These are phyloP conservation scores for Gari tellinella DNA, from an alignment of 2,888 invertebrate species.

Conservation along the genomic window DNA sequence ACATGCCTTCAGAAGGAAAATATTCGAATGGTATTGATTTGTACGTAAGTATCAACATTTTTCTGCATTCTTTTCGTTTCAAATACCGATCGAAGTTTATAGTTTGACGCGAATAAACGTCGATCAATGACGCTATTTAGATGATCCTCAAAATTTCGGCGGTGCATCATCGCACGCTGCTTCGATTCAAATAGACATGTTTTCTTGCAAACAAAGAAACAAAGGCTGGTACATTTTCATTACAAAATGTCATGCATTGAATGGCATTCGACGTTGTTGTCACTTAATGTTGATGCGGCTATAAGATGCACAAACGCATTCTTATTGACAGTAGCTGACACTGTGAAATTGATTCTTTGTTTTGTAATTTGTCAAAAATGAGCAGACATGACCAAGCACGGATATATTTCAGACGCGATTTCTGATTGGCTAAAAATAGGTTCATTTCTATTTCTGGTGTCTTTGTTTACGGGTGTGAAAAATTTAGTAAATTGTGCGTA, in stretches of 20 bases:
- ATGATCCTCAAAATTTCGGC: conserved; percentile 52
- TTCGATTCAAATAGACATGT: conserved; percentile 64
- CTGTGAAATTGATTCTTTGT: conserved; percentile 48
- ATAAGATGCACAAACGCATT: conserved; percentile 6
- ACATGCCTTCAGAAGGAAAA: conserved; percentile 75
- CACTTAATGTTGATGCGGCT: not conserved
- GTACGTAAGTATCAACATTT: conserved; percentile 65
- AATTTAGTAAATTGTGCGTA: too few species aligned
- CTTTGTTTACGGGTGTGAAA: conserved; percentile 52
- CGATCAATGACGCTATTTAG: conserved; percentile 46
- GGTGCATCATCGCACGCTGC: conserved; percentile 36
- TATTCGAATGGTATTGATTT: conserved; percentile 58
- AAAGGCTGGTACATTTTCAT: not conserved
- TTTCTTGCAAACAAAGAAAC: conserved; percentile 47
- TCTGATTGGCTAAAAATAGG: conserved; percentile 70
- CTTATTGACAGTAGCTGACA: conserved; percentile 7
- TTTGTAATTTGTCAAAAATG: conserved; percentile 63
- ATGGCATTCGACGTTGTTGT: not conserved
- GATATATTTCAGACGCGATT: conserved; percentile 63
- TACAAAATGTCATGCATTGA: not conserved
- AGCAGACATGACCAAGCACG: conserved; percentile 72
- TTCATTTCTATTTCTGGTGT: conserved; percentile 62
- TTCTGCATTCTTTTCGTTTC: conserved; percentile 4
- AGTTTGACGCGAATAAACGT: not conserved
- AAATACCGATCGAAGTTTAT: conserved; percentile 3